Conservation (phyloP, 2,888 invertebrate genomes). For the Pediacus dermestoides region DNA sequence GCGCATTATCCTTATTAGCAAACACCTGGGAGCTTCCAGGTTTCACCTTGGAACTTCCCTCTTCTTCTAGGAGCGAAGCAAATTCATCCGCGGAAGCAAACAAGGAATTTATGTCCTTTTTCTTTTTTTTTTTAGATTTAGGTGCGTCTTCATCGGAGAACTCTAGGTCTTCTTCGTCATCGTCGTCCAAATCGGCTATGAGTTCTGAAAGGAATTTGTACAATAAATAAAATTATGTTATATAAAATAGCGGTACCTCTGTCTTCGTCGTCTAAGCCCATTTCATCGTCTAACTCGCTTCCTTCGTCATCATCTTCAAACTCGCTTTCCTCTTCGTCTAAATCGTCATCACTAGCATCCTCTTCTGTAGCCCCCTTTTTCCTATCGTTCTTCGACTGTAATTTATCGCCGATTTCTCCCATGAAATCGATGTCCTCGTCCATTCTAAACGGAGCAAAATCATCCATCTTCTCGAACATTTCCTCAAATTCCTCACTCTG, state of each 20-base stretch:
- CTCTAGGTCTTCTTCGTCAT: constrained; percentile 47
- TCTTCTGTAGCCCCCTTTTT: constrained; percentile 35
- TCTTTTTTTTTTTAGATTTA: constrained; percentile 21
- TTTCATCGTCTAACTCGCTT: constrained; percentile 28
- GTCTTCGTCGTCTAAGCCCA: constrained; percentile 36
- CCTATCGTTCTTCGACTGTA: constrained; percentile 29
- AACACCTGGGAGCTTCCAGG: constrained; percentile 67
- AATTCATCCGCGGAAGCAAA: constrained; percentile 89
- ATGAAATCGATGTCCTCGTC: constrained; percentile 64
- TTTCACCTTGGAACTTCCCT: constrained; percentile 58
- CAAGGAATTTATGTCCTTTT: constrained; percentile 57
- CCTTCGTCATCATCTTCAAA: constrained; percentile 26
- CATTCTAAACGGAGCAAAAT: constrained; percentile 47
- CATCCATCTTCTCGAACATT: constrained; percentile 59
- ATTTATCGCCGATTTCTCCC: constrained; percentile 58
- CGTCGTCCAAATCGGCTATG: constrained; percentile 41
- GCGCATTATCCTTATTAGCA: constrained; percentile 73
- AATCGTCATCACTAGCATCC: constrained; percentile 40
- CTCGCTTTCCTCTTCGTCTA: constrained; percentile 26
- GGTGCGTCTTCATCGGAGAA: constrained; percentile 39
- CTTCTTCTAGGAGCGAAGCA: constrained; percentile 81
- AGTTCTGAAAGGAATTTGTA: constrained; percentile 29
- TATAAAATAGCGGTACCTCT: constrained; percentile 39
- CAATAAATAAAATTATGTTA: constrained; percentile 14
- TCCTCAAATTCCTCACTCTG: constrained; percentile 74